Base-by-base conservation (phyloP, 2,888 invertebrate species). In the Ophioninae sp. region DNA sequence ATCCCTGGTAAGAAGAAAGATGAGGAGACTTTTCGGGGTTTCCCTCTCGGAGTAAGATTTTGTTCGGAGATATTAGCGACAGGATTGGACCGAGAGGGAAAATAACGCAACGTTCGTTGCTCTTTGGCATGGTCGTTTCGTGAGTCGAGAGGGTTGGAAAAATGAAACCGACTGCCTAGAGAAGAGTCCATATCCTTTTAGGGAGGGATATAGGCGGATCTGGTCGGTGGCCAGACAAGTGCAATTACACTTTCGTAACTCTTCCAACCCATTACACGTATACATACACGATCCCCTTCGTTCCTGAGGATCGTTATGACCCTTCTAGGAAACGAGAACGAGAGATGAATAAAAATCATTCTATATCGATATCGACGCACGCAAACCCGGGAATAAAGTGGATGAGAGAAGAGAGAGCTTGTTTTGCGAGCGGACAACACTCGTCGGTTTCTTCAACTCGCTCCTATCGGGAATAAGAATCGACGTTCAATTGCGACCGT, bases 211-310 rank as follows among this genome's bases (percentile, higher is more conserved):
- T 7, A 20, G 39, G 59, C 37, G n/a, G 57, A 74, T 82, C 78
- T 79, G 65, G 78, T 69, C 74, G n/a, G 72, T 21, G 65, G 30
- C 73, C 79, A 83, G 80, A 83, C 83, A 62, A 20, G 57, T 62
- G 72, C 75, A 79, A 83, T 83, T 79, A 76, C 79, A 75, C 79
- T 79, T 79, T 67, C 79, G 41, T 44, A 75, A 37, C 64, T 82
- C 79, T 37, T 6, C 44, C n/a, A n/a, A 13, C 39, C n/a, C 69
- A 77, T 37, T 68, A 50, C 61, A 68, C 30, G 68, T 61, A 61
- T 39, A 39, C 30, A 50, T 69, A 61, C 65, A 20, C 56, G n/a
- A 6, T 69, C 44, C 21, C 44, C 44, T 50, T 39, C 37, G 21
- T 69, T 64, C 59, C 20, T 20, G 39, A 23, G 50, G 62, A 57